Evolutionary conservation across 2,797 vertebrate species (phyloP).

Genomic region (Peromyscus eremicus): DNA sequence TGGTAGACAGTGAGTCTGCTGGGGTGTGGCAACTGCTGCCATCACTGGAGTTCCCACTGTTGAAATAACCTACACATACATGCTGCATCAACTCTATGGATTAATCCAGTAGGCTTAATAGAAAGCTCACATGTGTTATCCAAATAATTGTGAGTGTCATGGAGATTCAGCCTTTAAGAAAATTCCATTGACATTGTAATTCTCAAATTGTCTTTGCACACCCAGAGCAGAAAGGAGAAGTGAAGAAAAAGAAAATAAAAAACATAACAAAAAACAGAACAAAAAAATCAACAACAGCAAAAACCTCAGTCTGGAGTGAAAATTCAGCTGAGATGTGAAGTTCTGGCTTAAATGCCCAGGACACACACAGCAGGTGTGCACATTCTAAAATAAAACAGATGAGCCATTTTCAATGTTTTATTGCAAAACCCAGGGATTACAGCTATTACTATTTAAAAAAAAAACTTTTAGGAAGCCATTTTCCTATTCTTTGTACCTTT

Average conservation of each 20-base stretch:
- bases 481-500: conserved; percentile 73
- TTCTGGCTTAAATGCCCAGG: conserved; percentile 50
- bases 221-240: conserved; percentile 64
- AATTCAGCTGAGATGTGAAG: conserved; percentile 56
- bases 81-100: not conserved
- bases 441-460: conserved; percentile 68
- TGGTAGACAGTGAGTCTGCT: not conserved
- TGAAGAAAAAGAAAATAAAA: not conserved
- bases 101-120: conserved; percentile 49
- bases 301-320: conserved; percentile 33
- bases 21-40: not conserved
- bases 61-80: not conserved
- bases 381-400: conserved; percentile 80
- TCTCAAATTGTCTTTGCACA: conserved; percentile 65
- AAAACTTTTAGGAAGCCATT: conserved; percentile 73
- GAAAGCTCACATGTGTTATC: conserved; percentile 46
- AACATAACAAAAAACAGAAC: not conserved
- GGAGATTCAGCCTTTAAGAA: conserved; percentile 50
- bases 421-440: conserved; percentile 71
- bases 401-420: conserved; percentile 80
- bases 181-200: conserved; percentile 65
- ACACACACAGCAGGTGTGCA: conserved; percentile 55
- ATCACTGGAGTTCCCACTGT: not conserved
- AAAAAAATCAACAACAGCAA: not conserved
- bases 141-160: conserved; percentile 62